Evolutionary conservation across 2,888 invertebrate genomes (phyloP), one percentile per base, ranked within the genome.

Genomic region (Agrotis clavis): DNA sequence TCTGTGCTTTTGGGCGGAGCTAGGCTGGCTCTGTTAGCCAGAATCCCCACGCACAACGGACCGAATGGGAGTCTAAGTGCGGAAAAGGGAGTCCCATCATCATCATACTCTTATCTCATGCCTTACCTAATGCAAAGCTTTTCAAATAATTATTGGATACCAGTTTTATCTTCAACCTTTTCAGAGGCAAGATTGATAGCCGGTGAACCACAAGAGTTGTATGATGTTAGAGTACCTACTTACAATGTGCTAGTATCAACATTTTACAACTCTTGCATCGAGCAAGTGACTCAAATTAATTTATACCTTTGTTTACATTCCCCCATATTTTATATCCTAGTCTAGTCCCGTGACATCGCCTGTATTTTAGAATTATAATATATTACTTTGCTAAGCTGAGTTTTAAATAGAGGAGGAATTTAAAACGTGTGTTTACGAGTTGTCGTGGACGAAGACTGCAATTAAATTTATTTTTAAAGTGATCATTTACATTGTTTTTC

Each of bases 301-400:
- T 79, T 54, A 79, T 67, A n/a, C 19, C 35, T 63, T 25, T 79
- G 67, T 79, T 79, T 63, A 56, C 50, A 56, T 60, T 25, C 57
- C 45, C 6, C 13, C 35, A 16, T 18, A 13, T 19, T 19, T 53
- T 51, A 56, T 51, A 61, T 61, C 30, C 30, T 62, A 67, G 6
- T 59, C 6, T 9, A 48, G 18, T 41, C 47, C 18, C 59, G 53
- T 60, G 60, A 64, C 67, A 45, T 59, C 13, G 25, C 14, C 16
- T 54, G 25, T 21, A 59, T 67, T 60, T 54, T 48, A 64, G 18
- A 14, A 18, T 48, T 6, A 4, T 19, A 54, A 74, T 68, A 69
- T 50, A 81, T 59, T 19, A 53, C 21, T 25, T 30, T 19, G 48
- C 41, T 19, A 45, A 13, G 16, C 50, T 7, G 21, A 25, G 21